Conservation (phyloP, 2,113 vertebrate species). For the Riparia riparia region DNA sequence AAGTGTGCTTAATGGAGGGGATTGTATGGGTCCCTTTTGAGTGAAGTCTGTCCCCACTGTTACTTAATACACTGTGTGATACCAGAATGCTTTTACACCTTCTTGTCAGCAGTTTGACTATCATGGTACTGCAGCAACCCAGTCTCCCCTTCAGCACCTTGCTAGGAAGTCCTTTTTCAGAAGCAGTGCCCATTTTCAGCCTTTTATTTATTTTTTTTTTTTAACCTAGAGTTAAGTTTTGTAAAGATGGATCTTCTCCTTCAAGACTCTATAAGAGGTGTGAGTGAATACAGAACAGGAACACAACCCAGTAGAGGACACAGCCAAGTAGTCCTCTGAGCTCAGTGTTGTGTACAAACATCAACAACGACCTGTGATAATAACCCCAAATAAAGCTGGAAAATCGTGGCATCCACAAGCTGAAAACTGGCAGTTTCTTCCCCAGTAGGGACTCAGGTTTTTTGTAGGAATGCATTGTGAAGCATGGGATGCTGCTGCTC, state of each 20-base stretch:
- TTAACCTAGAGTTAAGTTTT: not conserved
- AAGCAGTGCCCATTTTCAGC: not conserved
- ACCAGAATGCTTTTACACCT: not conserved
- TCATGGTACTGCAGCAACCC: not conserved
- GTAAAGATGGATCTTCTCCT: not conserved
- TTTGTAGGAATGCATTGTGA: not conserved
- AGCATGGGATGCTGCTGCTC: not conserved
- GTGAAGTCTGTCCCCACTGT: rapidly evolving
- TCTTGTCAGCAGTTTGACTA: not conserved
- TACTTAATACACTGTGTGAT: not conserved
- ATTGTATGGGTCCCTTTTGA: not conserved
- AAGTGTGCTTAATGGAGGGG: not conserved
- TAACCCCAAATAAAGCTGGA: not conserved
- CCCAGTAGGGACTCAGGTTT: not conserved
- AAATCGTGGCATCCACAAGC: not conserved
- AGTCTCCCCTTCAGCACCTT: not conserved
- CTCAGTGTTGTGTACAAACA: not conserved
- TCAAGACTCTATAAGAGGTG: not conserved
- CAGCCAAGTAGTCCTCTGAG: not conserved
- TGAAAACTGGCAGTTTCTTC: not conserved
- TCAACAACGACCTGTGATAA: not conserved
- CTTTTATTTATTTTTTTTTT: not conserved
- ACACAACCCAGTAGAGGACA: rapidly evolving
- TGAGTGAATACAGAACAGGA: not conserved
- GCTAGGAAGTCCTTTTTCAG: not conserved